Base-by-base conservation (phyloP, 2,888 invertebrate species). In the Poecilus cupreus region DNA sequence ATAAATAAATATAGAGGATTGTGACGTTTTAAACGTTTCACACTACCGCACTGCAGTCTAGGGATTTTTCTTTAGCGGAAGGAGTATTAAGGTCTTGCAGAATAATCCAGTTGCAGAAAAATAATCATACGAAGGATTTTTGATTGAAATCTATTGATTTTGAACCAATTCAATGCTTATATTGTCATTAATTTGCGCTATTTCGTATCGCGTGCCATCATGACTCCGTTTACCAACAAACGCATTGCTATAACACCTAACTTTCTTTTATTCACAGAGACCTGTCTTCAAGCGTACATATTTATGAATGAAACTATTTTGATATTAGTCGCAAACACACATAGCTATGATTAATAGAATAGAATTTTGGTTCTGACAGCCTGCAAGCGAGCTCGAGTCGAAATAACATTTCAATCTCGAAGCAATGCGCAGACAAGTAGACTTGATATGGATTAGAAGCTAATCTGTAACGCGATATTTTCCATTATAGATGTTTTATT, bases 301-400 rank as follows among this genome's bases (percentile, higher is more conserved):
- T 75, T 75, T 32, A 51, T 49, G 54, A 75, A 51, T 49, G 75
- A 26, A 51, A 49, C 26, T 18, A 54, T 54, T 75, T 54, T 75
- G 51, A 37, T 60, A 60, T 60, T n/a, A 5, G 11, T 2, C 74
- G 26, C 8, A 22, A 18, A 8, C 37, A 37, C 13, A 51, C 24
- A 16, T 74, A 24, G 8, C 22, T 16, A 32, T 75, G 75, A 75
- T 75, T 75, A 75, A 75, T 75, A 51, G 75, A 75, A 51, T 13
- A 18, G 32, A 37, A 54, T 54, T 75, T 75, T 13, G 20, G 18
- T 51, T 75, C 8, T 75, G 75, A 75, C 75, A 75, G 26, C 5
- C 26, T 1, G 32, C 32, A 16, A 32, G 16, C 43, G 43, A 8
- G 13, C 43, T 43, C 43, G n/a, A 60, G 26, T n/a, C 24, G 26